Evolutionary conservation across 2,888 invertebrate species (phyloP).

Genomic region (Xestia sexstrigata): DNA sequence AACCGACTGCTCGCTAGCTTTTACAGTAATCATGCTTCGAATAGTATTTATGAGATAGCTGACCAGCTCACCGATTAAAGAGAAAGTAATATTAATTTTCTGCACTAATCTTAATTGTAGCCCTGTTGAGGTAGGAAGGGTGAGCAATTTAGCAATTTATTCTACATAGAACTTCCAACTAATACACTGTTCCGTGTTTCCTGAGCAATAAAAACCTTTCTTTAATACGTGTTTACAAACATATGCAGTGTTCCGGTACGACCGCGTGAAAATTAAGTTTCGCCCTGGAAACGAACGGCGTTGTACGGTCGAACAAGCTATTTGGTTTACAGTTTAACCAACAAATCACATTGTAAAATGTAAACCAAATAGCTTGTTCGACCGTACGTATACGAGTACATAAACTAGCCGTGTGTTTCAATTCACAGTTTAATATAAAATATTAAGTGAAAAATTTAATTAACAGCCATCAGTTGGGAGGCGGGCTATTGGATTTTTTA

Average conservation of each 20-base stretch:
- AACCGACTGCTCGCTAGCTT: slow-evolving; percentile 65
- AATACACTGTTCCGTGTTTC: slow-evolving; percentile 70
- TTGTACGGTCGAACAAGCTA: not conserved
- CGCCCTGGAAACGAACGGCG: slow-evolving; percentile 64
- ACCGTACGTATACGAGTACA: slow-evolving; percentile 27
- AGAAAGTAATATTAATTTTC: slow-evolving; percentile 35
- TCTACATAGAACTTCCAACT: slow-evolving; percentile 65
- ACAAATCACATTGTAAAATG: too few species aligned
- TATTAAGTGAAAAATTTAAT: slow-evolving; percentile 74
- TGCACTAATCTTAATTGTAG: slow-evolving; percentile 17
- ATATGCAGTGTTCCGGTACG: slow-evolving; percentile 74
- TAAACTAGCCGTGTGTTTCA: slow-evolving; percentile 59
- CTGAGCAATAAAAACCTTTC: slow-evolving; percentile 73
- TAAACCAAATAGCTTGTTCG: too few species aligned
- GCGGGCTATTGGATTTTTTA: slow-evolving; percentile 32
- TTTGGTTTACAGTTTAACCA: too few species aligned
- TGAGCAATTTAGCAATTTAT: slow-evolving; percentile 50
- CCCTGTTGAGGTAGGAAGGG: slow-evolving; percentile 19
- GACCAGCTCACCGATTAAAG: slow-evolving; percentile 17
- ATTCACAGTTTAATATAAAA: slow-evolving; percentile 69
- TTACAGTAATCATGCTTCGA: slow-evolving; percentile 69
- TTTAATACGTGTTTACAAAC: slow-evolving; percentile 77
- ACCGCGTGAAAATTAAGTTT: slow-evolving; percentile 78
- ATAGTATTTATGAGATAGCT: slow-evolving; percentile 49
- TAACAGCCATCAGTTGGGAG: slow-evolving; percentile 63